Percentiles rank a stretch among this genome's conserved stretches.
phyloP scores from a whole-genome alignment of 35 echinoderm and acorn worm genomes.

The Strongylocentrotus purpuratus region DNA sequence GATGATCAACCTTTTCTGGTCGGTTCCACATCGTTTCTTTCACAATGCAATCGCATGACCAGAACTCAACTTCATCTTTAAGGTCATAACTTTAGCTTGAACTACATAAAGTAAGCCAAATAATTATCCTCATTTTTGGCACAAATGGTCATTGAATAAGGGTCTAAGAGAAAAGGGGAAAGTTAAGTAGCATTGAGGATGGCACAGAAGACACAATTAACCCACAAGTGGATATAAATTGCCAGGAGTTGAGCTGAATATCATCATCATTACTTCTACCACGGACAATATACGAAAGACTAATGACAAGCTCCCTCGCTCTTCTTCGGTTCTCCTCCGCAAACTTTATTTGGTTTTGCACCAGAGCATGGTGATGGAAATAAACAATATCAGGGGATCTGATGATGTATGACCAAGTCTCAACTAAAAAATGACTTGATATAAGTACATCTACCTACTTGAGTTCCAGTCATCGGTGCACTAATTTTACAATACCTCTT shows the following conservation, averaged over 20 bases:
- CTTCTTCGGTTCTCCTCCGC: conserved; percentile 13
- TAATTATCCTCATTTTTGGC: background rate
- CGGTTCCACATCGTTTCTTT: too few relatives aligned
- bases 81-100: too few relatives aligned
- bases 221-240: conserved; percentile 30
- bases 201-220: background rate
- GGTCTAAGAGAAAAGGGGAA: background rate
- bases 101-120: background rate
- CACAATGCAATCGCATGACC: too few relatives aligned
- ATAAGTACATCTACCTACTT: background rate
- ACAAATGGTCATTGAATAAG: background rate
- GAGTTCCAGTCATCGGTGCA: background rate
- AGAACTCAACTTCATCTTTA: too few relatives aligned
- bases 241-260: background rate
- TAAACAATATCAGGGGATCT: conserved; percentile 28
- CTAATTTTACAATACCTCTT: background rate
- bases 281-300: background rate
- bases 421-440: background rate
- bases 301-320: background rate
- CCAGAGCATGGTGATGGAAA: conserved; percentile 38
- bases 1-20: too few relatives aligned
- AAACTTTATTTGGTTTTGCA: conserved; percentile 55
- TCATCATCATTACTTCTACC: conserved; percentile 51
- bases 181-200: background rate
- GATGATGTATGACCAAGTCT: conserved; percentile 27